Evolutionary conservation across 2,888 invertebrate genomes (phyloP), one percentile per base, ranked within the genome.

Genomic region (Agrilus cyanescens): DNA sequence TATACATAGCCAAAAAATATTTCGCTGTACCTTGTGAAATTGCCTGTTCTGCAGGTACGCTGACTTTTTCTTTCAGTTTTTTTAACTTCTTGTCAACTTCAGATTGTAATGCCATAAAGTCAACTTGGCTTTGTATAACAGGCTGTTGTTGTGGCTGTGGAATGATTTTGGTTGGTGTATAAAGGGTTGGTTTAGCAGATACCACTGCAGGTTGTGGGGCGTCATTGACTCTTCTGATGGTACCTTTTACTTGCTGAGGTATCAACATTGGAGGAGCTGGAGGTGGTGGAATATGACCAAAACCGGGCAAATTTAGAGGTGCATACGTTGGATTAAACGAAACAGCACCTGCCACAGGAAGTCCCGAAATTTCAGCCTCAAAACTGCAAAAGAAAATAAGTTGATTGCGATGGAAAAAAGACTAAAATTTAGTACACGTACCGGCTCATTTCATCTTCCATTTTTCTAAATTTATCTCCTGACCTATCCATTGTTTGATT

Each of bases 361-460:
- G 71, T 12, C 80, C 77, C 0, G 85, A 82, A 53, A 90, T 88
- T 70, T 90, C 90, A 1, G 88, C 88, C 60, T 90, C 90, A 60
- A 90, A 90, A 57, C 89, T 86, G 53, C n/a, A 65, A 65, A 47
- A 32, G 38, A 46, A 15, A 12, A 14, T 20, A 29, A 14, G 16
- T 20, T n/a, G 35, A 38, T 16, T 38, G 34, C 42, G 18, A 34
- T 45, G 35, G 29, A 31, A 12, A 39, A 36, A 16, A 32, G 38
- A 12, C 40, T 25, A 34, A 37, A 32, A 44, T 12, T 32, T 38
- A 40, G 37, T 41, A 53, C 10, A 25, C 60, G 63, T 68, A 85
- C 84, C 86, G 80, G 61, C 82, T 88, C 82, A 90, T 85, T 72
- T 91, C 90, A 68, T 89, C 89, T 68, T 91, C 90, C 81, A 90